Conservation (phyloP, 2,113 vertebrate genomes). For the Myotis lucifugus region DNA sequence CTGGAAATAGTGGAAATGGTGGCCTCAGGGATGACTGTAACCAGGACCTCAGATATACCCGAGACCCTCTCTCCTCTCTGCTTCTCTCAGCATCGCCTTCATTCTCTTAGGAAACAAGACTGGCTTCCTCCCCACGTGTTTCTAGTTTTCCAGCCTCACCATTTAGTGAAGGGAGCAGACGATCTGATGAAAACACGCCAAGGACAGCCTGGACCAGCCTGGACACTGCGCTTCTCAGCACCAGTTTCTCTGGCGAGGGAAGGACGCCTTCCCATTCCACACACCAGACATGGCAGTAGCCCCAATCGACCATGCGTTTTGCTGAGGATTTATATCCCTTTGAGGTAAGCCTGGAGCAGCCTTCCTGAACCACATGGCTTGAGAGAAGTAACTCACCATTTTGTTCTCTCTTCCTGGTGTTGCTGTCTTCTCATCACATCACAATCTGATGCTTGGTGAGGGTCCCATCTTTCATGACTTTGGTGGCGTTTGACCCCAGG, state of each 20-base stretch:
- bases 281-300: background rate
- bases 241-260: background rate
- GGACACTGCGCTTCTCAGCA: background rate
- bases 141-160: background rate
- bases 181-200: background rate
- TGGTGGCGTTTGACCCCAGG: slow-evolving; percentile 74
- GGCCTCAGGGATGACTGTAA: background rate
- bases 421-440: slow-evolving; percentile 17
- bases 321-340: slow-evolving; percentile 58
- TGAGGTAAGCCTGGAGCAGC: slow-evolving; percentile 69
- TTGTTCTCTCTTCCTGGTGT: slow-evolving; percentile 48
- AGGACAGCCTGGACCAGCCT: background rate
- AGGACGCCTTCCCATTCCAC: background rate
- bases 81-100: background rate
- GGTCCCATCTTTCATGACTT: slow-evolving; percentile 72
- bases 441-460: slow-evolving; percentile 62
- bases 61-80: background rate
- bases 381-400: slow-evolving; percentile 78
- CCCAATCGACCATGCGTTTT: background rate
- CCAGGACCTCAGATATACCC: background rate
- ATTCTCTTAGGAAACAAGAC: background rate
- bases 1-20: background rate
- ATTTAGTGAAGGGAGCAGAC: background rate
- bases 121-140: background rate
- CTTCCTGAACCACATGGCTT: slow-evolving; percentile 78